Conservation (phyloP, 2,888 invertebrate species). For the Conchocele bisecta region DNA sequence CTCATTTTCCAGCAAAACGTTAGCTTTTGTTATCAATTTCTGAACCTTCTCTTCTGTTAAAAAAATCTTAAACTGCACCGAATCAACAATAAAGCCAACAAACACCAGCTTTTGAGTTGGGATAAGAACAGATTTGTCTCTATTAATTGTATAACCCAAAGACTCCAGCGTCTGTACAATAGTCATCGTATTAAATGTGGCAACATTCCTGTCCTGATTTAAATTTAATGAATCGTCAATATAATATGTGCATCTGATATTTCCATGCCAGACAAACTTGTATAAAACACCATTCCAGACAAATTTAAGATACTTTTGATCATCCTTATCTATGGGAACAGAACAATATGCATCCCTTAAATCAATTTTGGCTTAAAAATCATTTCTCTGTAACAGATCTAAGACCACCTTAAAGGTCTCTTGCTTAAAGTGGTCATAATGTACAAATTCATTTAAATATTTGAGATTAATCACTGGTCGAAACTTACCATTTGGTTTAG, state of each 20-base stretch:
- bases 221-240: constrained; percentile 58
- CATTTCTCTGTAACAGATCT: too few relatives aligned
- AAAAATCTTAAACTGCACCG: constrained; percentile 42
- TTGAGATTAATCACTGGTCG: constrained; percentile 5
- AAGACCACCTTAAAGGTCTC: too few relatives aligned
- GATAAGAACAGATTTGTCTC: constrained; percentile 33
- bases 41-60: constrained; percentile 45
- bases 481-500: constrained; percentile 12
- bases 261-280: constrained; percentile 27
- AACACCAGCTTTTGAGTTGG: constrained; percentile 35
- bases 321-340: too few relatives aligned
- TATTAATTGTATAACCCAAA: constrained; percentile 24
- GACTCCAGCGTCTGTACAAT: too few relatives aligned
- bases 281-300: too few relatives aligned
- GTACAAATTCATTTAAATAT: constrained; percentile 9
- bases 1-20: background rate
- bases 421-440: too few relatives aligned
- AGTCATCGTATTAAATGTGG: too few relatives aligned
- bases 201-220: constrained; percentile 14
- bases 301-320: too few relatives aligned
- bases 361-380: too few relatives aligned
- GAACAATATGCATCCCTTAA: too few relatives aligned
- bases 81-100: constrained; percentile 52
- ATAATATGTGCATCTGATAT: constrained; percentile 39
- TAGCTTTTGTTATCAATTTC: constrained; percentile 25